Base-by-base conservation (phyloP, 2,113 vertebrate species). In the Nerophis ophidion region DNA sequence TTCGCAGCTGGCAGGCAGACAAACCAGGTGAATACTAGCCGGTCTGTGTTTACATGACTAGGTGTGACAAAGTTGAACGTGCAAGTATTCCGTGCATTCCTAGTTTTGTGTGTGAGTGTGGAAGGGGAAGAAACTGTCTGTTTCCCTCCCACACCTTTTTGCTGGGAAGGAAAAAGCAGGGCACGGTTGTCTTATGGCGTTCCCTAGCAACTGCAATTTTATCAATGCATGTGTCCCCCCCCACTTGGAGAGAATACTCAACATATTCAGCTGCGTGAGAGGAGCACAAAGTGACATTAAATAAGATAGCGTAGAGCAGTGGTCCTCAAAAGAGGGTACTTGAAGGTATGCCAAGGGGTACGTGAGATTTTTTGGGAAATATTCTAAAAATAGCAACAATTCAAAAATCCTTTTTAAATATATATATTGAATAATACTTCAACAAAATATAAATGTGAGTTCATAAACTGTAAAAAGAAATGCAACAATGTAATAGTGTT, bases 171-270 rank as follows among this genome's bases (percentile, higher is more conserved):
- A 57, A 40, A 17, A 48, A 63, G n/a, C 59, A 61, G 49, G 61
- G 45, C 46, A 49, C 42, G 59, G 74, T 74, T 38, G 61, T 81
- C 47, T 73, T 49, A 55, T 62, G 69, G 44, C 73, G 84, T 85
- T 86, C 66, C 85, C 78, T 83, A 83, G 84, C 84, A 87, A 87
- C 84, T 16, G 47, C 49, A 75, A 62, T 75, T 72, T 62, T 70
- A 50, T 75, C 46, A 73, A 75, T 60, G 65, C 72, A 67, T 62
- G 63, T 56, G 48, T 46, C 64, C 4, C 3, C 69, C 80, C 79
- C 81, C 68, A 54, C 72, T 74, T 57, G 44, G 57, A 60, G 71
- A 64, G 75, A 77, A 71, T 48, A 15, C 15, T 10, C 35, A 34
- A 35, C 8, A 35, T 48, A 42, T 50, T 52, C 44, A 48, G 46